Base-by-base conservation (phyloP, 2,797 vertebrate genomes). In the Manis crassicaudata region DNA sequence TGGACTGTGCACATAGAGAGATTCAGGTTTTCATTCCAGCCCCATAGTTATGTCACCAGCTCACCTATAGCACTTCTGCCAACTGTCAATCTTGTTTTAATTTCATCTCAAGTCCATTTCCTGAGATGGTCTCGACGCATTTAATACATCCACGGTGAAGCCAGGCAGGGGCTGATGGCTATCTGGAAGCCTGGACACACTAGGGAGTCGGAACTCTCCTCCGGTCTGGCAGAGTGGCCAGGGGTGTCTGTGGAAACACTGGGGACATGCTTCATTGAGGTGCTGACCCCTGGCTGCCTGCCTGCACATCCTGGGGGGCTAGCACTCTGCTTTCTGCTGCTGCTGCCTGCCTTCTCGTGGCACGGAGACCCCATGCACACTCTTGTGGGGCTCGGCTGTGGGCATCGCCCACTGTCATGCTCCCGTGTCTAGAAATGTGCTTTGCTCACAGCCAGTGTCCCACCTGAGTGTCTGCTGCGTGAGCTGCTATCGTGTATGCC, bases 181-280 rank as follows among this genome's bases (percentile, higher is more conserved):
- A 21, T 46, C 13, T 70, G 58, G 65, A 87, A 76, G n/a, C 21
- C 68, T 50, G 40, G 52, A 56, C 52, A 6, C 21, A 43, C 40
- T 32, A 21, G 2, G 37, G 72, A 65, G 46, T 62, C 46, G 43
- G 35, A 40, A 70, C 43, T 40, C 52, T 27, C 72, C 23, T 63
- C 43, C 32, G 6, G 29, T 62, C 73, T 50, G 27, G 46, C 63
- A 56, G 18, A 43, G n/a, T n/a, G 62, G 23, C 76, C 54, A 32
- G 77, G 77, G 73, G n/a, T 0, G 2, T 21, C 43, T 46, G 46
- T 0, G 0, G 50, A 46, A 46, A 46, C 3, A 8, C 9, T 23
- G 60, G 14, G 27, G 17, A 40, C 56, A 43, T 27, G n/a, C 50
- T 58, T 73, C 29, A 56, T 2, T 32, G 37, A 65, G 58, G 27